phyloP scores from a whole-genome alignment of 2,888 invertebrate species.

The Clepsis dumicolana region DNA sequence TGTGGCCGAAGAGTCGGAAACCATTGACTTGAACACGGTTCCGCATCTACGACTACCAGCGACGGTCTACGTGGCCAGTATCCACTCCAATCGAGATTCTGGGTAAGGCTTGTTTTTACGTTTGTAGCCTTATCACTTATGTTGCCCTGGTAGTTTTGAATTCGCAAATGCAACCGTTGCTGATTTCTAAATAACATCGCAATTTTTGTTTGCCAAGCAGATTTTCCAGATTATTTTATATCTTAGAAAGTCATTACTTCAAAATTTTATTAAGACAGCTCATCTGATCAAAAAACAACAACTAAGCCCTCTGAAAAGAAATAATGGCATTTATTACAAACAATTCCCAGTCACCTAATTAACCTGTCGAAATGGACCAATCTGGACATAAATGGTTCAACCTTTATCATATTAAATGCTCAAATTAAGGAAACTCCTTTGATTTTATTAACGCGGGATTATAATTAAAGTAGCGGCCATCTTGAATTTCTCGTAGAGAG shows the following conservation, averaged over 20 bases:
- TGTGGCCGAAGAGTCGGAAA: conserved; percentile 67
- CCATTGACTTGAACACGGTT: conserved; percentile 63
- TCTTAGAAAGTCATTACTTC: too few species aligned
- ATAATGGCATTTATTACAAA: background rate
- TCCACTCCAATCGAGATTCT: conserved; percentile 55
- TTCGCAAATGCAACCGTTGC: background rate
- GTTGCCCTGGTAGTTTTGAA: background rate
- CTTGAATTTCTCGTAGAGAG: conserved; percentile 21
- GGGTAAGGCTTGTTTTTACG: conserved; percentile 53
- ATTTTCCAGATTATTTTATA: too few species aligned
- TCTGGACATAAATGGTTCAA: conserved; percentile 22
- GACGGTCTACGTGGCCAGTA: conserved; percentile 59
- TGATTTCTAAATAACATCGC: too few species aligned
- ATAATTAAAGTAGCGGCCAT: conserved; percentile 39
- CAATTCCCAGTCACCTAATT: conserved; percentile 17
- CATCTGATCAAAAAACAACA: too few species aligned
- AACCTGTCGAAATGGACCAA: conserved; percentile 18
- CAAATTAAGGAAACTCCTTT: conserved; percentile 33
- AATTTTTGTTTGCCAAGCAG: too few species aligned
- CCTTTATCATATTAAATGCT: conserved; percentile 30
- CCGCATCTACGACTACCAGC: conserved; percentile 54
- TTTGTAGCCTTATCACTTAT: background rate
- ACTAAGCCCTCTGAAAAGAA: too few species aligned
- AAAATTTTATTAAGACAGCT: too few species aligned
- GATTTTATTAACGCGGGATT: conserved; percentile 41